Percentiles rank a stretch among this genome's conserved stretches.
Conservation (phyloP, 2,888 invertebrate species). For the Spisula subtruncata region DNA sequence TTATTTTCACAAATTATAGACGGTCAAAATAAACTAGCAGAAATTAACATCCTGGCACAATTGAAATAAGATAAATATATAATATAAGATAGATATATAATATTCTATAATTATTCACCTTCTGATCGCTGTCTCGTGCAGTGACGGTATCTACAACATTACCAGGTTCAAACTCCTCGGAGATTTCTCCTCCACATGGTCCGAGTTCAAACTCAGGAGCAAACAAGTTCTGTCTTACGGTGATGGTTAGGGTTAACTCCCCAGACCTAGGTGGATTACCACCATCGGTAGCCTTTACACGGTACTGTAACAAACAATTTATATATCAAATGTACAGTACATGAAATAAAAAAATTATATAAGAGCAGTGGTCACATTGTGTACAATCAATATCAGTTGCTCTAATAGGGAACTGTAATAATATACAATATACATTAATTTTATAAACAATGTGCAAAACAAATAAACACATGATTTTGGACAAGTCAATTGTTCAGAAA, state of each 20-base stretch:
- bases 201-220: conserved; percentile 74
- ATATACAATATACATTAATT: too few relatives aligned
- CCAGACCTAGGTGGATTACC: conserved; percentile 80
- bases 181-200: conserved; percentile 60
- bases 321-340: neutral
- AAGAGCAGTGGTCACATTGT: too few relatives aligned
- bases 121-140: conserved; percentile 76
- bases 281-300: conserved; percentile 81
- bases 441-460: too few relatives aligned
- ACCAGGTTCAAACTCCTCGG: conserved; percentile 69
- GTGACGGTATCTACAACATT: conserved; percentile 66
- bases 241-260: conserved; percentile 75
- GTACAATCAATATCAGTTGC: too few relatives aligned
- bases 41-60: too few relatives aligned
- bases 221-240: conserved; percentile 80
- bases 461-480: too few relatives aligned
- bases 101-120: conserved; percentile 64
- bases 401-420: too few relatives aligned
- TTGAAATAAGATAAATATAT: neutral
- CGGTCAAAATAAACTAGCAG: too few relatives aligned
- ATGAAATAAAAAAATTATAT: too few relatives aligned
- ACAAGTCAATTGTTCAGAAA: too few relatives aligned
- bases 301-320: conserved; percentile 65
- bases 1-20: too few relatives aligned
- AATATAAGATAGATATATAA: too few relatives aligned